phyloP scores from a whole-genome alignment of 1,140 invertebrate species.

The Agrilus planipennis region DNA sequence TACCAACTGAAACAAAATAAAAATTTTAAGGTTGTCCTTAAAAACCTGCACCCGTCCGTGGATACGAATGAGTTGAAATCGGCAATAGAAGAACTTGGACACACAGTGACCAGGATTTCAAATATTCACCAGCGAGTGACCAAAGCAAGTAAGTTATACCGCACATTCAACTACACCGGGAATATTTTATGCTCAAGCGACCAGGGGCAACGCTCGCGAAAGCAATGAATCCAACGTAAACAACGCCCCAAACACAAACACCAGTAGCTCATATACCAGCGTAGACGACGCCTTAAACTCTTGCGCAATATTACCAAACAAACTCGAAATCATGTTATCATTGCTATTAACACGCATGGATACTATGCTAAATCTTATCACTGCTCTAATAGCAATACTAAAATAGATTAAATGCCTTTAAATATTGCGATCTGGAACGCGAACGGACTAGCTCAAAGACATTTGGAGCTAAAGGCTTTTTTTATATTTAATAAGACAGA shows the following conservation, averaged over 20 bases:
- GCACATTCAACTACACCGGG: too few relatives aligned
- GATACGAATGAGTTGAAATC: not conserved
- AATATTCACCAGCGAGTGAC: not conserved
- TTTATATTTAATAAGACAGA: constrained; percentile 19
- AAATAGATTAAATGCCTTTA: constrained; percentile 7
- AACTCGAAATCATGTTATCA: constrained; percentile 4
- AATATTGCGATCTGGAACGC: constrained; percentile 18
- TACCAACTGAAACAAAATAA: not conserved
- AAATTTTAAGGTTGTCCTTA: not conserved
- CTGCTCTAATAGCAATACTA: constrained; percentile 7
- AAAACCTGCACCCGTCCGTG: not conserved
- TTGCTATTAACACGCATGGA: constrained; percentile 2
- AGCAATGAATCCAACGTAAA: not conserved
- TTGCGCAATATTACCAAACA: constrained; percentile 11
- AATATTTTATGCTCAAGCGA: too few relatives aligned
- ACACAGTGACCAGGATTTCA: not conserved
- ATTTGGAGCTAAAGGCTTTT: constrained; percentile 15
- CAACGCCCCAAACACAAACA: not conserved
- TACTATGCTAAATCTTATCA: constrained; percentile 13
- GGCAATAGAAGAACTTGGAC: not conserved
- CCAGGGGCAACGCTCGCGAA: not conserved
- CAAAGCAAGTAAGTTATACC: too few relatives aligned
- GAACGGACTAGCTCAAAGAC: constrained; percentile 16
- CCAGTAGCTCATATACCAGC: constrained; percentile 1
- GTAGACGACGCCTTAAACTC: constrained; percentile 7